Evolutionary conservation across 2,113 vertebrate species (phyloP), one percentile per base, ranked within the genome.

Genomic region (pig (Sus scrofa)): DNA sequence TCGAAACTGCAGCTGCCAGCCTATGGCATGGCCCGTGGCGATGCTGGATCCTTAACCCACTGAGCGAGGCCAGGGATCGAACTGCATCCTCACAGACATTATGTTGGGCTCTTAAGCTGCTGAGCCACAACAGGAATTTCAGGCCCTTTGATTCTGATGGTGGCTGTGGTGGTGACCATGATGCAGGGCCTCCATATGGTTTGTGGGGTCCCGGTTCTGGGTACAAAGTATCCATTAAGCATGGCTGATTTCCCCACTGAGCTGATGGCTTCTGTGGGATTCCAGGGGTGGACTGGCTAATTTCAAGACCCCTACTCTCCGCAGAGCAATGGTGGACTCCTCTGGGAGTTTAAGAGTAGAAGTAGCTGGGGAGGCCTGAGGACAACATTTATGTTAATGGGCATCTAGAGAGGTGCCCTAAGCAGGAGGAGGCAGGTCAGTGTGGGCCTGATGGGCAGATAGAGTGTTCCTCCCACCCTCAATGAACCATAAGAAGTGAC

Each of bases 401-500:
- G 34, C 27, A 63, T 37, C 74, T 92, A 65, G 50, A 87, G 63
- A 50, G 89, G 32, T 37, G 7, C 84, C 58, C 85, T 88, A 77
- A 84, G 91, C 1, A 44, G 52, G n/a, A n/a, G 84, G 32, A 73
- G 50, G 67, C 73, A 81, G 63, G 44, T 73, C 34, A 83, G 73
- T 1, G 37, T 0, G 1, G 54, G 50, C 62, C 56, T 60, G 78
- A 78, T 70, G 30, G 44, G 39, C 50, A 74, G 65, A 74, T 3
- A 30, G 14, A 86, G 4, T 86, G 24, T 77, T 84, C 44, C n/a
- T 78, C 82, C 65, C 54, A 67, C 27, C 65, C n/a, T 54, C 97
- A 99, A 99, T 99, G 98, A 99, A 99, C 97, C 99, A 99, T 97
- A 99, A 99, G 98, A 99, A 99, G 98, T 99, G 99, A 97, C 99